Base-by-base conservation (phyloP, 2,888 invertebrate genomes). In the Parnassius apollo region DNA sequence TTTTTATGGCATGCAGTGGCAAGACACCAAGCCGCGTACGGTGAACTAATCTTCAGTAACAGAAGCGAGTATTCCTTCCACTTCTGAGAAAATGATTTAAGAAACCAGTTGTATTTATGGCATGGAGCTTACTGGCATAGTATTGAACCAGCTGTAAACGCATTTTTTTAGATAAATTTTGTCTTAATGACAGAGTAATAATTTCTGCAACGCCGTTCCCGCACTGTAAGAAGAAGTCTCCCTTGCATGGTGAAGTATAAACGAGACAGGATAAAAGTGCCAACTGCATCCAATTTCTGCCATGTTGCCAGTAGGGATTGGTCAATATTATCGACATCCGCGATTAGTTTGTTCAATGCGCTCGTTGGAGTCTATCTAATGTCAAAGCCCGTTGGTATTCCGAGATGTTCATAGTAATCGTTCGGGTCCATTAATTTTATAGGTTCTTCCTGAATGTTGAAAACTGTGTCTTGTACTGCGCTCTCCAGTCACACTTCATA, bases 371-470 rank as follows among this genome's bases (percentile, higher is more conserved):
- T 42, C 1, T 18, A 1, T 18, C 18, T 18, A 18, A 18, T 18
- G 18, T 18, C 18, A 18, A 18, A 1, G 0, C 55, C 55, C 1
- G 55, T 55, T n/a, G 13, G 12, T 2, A 55, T 55, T 1, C 44
- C 22, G 3, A 35, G 9, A 42, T 83, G 86, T n/a, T 53, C 13
- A 42, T 42, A 42, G 42, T 42, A 42, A 42, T 42, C 42, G 42
- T 42, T 42, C 42, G 42, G 42, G 4, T 42, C 2, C 42, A 42
- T 9, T 8, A 42, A 0, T 18, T 35, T 42, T 53, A 2, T n/a
- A 12, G 11, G 53, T n/a, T 35, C 3, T 2, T 7, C 53, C 42
- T 8, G 42, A 2, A 53, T 2, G 18, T 10, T 11, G 9, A 53
- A 53, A 8, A 3, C 42, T 2, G 53, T 18, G 3, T 9, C 8